phyloP scores from a whole-genome alignment of 2,888 invertebrate genomes.

The Hydropsyche betteni region DNA sequence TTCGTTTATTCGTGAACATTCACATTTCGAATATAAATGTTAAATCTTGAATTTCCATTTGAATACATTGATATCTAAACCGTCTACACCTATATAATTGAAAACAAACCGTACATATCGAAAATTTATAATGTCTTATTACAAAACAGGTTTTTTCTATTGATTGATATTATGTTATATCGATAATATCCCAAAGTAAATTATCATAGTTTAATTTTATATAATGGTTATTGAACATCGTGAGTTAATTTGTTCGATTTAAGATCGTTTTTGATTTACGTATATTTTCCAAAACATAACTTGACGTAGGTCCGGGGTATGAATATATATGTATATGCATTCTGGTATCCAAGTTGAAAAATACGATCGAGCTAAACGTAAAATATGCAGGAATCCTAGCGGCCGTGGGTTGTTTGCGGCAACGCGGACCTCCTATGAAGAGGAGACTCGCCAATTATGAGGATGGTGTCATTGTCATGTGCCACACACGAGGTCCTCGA shows the following conservation, averaged over 20 bases:
- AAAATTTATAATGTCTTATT: no score
- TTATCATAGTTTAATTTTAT: background rate
- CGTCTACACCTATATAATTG: no score
- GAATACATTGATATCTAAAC: no score
- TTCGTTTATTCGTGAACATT: conserved; percentile 19
- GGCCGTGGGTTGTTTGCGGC: conserved; percentile 6
- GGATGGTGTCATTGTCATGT: conserved; percentile 16
- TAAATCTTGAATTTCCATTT: no score
- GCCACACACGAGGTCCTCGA: conserved; percentile 3
- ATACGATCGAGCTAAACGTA: background rate
- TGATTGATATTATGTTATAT: background rate
- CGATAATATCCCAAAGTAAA: background rate
- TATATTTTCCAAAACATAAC: no score
- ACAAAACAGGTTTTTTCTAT: background rate
- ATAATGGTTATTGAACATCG: no score
- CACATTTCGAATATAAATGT: no score
- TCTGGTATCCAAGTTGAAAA: background rate
- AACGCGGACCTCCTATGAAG: conserved; percentile 32
- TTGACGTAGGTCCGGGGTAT: no score
- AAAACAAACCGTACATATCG: no score
- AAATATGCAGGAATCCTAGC: conserved; percentile 15
- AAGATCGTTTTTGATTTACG: no score
- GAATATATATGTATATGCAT: conserved; percentile 22
- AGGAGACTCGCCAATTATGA: conserved; percentile 31
- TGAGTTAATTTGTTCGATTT: no score